These are phyloP conservation scores for Leucoraja ocellata DNA, from an alignment of 2,797 vertebrate genomes.

Conservation along the genomic window DNA sequence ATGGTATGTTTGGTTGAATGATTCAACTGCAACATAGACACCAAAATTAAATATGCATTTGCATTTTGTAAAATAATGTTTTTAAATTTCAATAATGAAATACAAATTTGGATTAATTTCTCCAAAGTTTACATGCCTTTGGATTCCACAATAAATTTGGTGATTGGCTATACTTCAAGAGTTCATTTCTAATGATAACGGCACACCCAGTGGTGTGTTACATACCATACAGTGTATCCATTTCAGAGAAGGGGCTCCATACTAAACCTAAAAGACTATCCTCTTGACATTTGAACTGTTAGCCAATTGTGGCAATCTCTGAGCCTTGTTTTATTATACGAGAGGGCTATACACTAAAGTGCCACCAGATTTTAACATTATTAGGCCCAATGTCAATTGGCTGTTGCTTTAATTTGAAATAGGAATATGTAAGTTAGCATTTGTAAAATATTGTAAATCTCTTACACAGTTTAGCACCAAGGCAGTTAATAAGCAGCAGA, in stretches of 20 bases:
- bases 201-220: background rate
- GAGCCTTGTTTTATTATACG: background rate
- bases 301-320: background rate
- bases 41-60: background rate
- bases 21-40: background rate
- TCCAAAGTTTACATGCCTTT: background rate
- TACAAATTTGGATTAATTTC: background rate
- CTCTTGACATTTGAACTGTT: background rate
- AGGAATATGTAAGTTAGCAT: background rate
- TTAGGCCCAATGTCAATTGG: background rate
- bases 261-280: background rate
- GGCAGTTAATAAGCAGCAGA: background rate
- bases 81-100: background rate
- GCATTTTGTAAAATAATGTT: background rate
- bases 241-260: background rate
- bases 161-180: background rate
- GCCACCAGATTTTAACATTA: background rate
- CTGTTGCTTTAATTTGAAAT: background rate
- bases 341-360: background rate
- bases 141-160: background rate
- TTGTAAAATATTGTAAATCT: background rate
- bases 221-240: background rate
- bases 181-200: background rate
- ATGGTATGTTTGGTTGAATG: background rate
- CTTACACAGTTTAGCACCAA: background rate